Conservation (phyloP, 2,797 vertebrate genomes). For the Heteromormyrus szaboi region DNA sequence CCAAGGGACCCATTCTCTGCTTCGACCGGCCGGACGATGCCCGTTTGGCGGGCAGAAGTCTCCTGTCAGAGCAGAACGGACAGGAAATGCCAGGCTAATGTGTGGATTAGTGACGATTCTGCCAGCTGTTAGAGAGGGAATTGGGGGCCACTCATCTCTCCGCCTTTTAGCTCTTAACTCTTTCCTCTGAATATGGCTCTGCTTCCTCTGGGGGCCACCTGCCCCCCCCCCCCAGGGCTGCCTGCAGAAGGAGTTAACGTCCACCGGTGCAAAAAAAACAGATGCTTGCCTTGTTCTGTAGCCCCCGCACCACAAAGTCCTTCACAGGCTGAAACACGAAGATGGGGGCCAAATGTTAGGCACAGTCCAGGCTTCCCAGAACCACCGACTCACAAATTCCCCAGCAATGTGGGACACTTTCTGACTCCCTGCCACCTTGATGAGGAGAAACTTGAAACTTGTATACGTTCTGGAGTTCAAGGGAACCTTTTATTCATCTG, state of each 20-base stretch:
- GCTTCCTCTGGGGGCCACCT: background rate
- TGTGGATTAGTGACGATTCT: constrained; percentile 45
- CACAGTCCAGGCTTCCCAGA: background rate
- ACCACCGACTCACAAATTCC: constrained; percentile 10
- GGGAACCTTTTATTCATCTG: background rate
- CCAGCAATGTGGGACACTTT: constrained; percentile 5
- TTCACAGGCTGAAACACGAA: background rate
- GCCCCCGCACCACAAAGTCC: background rate
- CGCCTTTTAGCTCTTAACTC: constrained; percentile 25
- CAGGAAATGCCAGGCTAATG: constrained; percentile 49
- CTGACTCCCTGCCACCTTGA: constrained; percentile 9
- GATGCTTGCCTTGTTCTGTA: background rate
- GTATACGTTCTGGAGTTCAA: background rate
- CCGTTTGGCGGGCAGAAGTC: constrained; percentile 29
- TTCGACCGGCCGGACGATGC: background rate
- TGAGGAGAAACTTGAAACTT: background rate
- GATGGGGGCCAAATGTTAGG: background rate
- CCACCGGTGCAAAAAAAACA: background rate
- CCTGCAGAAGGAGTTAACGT: background rate
- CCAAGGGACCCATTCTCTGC: background rate
- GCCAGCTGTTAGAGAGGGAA: constrained; percentile 40
- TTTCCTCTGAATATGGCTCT: background rate
- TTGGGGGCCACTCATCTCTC: constrained; percentile 17
- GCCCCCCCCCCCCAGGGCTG: background rate
- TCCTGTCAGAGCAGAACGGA: constrained; percentile 28